Conservation (phyloP, 2,797 vertebrate genomes). For the Adelosebastes latens region DNA sequence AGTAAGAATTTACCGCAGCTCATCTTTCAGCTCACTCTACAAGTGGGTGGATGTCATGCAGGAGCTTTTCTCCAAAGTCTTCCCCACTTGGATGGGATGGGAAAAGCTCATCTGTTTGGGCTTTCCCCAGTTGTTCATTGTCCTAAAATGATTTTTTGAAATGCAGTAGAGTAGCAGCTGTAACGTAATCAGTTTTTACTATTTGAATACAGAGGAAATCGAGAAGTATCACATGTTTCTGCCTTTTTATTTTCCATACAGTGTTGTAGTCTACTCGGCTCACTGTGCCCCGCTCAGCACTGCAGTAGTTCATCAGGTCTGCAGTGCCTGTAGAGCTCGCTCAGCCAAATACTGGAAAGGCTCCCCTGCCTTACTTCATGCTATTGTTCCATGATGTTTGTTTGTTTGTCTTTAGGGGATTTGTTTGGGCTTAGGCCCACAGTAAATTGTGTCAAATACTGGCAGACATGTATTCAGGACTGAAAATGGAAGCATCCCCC, state of each 20-base stretch:
- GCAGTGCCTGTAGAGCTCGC: conserved; percentile 16
- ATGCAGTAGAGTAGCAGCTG: not conserved
- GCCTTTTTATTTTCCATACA: not conserved
- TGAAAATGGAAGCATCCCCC: conserved; percentile 51
- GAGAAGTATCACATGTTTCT: not conserved
- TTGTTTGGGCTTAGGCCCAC: conserved; percentile 48
- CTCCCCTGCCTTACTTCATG: conserved; percentile 42
- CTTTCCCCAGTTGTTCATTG: conserved; percentile 9
- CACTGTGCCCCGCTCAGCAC: not conserved
- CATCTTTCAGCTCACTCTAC: conserved; percentile 71
- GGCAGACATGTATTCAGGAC: conserved; percentile 46
- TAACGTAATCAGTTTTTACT: not conserved
- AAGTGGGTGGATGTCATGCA: conserved; percentile 61
- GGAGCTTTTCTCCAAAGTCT: conserved; percentile 56
- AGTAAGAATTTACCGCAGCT: conserved; percentile 68
- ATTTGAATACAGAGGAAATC: not conserved
- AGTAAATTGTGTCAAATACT: conserved; percentile 59
- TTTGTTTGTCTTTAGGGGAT: conserved; percentile 71
- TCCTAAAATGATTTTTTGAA: conserved; percentile 9
- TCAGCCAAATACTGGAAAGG: conserved; percentile 42
- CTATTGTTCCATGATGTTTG: conserved; percentile 67
- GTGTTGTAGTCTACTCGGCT: not conserved
- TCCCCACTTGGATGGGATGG: conserved; percentile 47
- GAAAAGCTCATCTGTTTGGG: conserved; percentile 40
- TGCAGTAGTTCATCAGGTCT: conserved; percentile 32